These are phyloP conservation scores for Caenorhabditis afra DNA, from an alignment of 2,888 invertebrate species.

Conservation along the genomic window DNA sequence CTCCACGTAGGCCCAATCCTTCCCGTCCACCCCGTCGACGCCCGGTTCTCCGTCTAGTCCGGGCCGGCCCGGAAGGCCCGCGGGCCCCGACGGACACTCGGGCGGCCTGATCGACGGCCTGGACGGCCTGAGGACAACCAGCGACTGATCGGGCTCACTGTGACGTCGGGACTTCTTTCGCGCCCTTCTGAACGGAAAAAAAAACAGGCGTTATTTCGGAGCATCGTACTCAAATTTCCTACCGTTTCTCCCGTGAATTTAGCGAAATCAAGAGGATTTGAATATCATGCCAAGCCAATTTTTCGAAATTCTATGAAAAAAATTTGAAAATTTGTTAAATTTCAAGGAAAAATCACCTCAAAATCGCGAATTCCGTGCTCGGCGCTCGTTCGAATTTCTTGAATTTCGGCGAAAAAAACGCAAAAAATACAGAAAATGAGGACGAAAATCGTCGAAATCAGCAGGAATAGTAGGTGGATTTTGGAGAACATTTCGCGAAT, in stretches of 20 bases:
- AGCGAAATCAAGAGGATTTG: conserved; percentile 22
- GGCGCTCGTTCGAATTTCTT: background rate
- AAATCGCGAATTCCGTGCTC: conserved; percentile 26
- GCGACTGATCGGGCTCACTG: conserved; percentile 9
- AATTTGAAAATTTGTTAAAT: background rate
- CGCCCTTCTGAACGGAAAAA: conserved; percentile 5
- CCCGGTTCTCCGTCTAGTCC: conserved; percentile 42
- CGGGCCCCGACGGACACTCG: conserved; percentile 35
- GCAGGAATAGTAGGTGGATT: background rate
- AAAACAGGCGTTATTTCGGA: background rate
- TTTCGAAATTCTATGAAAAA: conserved; percentile 40
- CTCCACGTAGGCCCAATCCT: conserved; percentile 30
- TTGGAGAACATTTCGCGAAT: background rate
- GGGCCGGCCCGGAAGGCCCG: conserved; percentile 25
- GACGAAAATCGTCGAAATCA: conserved; percentile 5
- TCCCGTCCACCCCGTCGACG: conserved; percentile 34
- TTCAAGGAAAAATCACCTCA: conserved; percentile 25
- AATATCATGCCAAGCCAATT: conserved; percentile 27
- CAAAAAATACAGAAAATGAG: background rate
- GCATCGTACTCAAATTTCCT: background rate
- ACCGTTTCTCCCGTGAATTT: conserved; percentile 45
- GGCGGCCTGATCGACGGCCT: conserved; percentile 32
- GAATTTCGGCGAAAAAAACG: conserved; percentile 21
- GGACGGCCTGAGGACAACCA: conserved; percentile 8
- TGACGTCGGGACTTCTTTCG: conserved; percentile 22